Percentiles rank a stretch among this genome's conserved stretches.
Conservation (phyloP, 2,113 vertebrate species). For the Thryonomys swinderianus region DNA sequence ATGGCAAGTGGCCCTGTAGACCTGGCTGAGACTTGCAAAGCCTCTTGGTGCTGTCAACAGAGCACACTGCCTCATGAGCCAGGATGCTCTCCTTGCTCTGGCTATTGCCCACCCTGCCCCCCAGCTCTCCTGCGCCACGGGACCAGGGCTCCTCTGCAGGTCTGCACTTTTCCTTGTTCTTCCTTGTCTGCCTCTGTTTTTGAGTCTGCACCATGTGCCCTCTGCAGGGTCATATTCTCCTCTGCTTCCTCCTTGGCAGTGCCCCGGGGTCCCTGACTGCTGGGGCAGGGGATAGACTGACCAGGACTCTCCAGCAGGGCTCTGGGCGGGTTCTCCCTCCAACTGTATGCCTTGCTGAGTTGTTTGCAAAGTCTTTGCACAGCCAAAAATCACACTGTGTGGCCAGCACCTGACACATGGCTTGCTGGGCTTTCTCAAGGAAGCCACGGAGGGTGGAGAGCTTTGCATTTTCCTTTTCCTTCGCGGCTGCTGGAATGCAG, state of each 20-base stretch:
- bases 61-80: background rate
- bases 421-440: conserved; percentile 61
- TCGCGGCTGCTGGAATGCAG: background rate
- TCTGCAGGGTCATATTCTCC: background rate
- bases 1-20: background rate
- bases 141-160: background rate
- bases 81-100: background rate
- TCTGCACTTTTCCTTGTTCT: background rate
- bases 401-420: conserved; percentile 55
- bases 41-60: background rate
- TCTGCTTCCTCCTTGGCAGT: background rate
- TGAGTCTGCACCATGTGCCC: background rate
- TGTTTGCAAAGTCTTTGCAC: conserved; percentile 72
- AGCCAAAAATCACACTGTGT: background rate
- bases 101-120: background rate
- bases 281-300: background rate
- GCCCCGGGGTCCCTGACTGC: background rate
- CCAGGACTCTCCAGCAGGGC: conserved; percentile 47
- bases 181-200: background rate
- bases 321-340: background rate
- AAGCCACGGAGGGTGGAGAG: background rate
- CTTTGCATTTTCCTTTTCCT: background rate
- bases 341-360: conserved; percentile 67
- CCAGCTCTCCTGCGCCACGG: background rate
- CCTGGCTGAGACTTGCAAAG: too few relatives aligned